Conservation (phyloP, 1,140 invertebrate species). For the Trichomalopsis sarcophagae region DNA sequence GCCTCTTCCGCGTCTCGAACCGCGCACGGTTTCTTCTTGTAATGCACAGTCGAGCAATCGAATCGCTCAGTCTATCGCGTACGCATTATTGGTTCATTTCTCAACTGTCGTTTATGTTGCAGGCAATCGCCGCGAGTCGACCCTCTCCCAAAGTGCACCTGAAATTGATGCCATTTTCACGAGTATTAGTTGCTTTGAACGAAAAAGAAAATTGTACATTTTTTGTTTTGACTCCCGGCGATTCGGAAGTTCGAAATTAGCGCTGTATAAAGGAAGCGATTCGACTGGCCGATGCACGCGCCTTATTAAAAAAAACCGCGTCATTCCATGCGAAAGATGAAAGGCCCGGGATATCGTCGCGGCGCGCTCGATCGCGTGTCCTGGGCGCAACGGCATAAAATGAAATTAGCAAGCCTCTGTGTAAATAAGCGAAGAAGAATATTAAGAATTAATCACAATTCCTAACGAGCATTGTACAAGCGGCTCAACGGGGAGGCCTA, state of each 20-base stretch:
- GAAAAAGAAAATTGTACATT: background rate
- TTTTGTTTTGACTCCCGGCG: background rate
- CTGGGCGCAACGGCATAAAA: background rate
- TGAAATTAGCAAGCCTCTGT: constrained; percentile 32
- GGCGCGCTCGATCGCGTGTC: background rate
- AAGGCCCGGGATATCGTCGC: background rate
- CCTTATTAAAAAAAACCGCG: constrained; percentile 31
- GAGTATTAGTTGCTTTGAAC: background rate
- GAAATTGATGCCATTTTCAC: background rate
- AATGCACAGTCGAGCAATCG: constrained; percentile 7
- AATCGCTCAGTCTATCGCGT: constrained; percentile 22
- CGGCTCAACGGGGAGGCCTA: constrained; percentile 18
- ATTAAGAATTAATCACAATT: constrained; percentile 41
- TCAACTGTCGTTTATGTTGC: background rate
- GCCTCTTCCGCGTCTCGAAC: background rate
- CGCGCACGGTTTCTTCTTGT: background rate
- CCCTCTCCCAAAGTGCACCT: background rate
- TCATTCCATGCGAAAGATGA: constrained; percentile 41
- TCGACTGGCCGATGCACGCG: constrained; percentile 16
- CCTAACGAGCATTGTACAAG: constrained; percentile 23
- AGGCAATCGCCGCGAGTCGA: background rate
- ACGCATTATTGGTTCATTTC: background rate
- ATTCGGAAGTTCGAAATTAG: background rate
- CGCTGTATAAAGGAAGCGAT: constrained; percentile 1
- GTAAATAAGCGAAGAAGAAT: constrained; percentile 29